Evolutionary conservation across 2,113 vertebrate genomes (phyloP).

Genomic region (Benitochromis conjunctus): DNA sequence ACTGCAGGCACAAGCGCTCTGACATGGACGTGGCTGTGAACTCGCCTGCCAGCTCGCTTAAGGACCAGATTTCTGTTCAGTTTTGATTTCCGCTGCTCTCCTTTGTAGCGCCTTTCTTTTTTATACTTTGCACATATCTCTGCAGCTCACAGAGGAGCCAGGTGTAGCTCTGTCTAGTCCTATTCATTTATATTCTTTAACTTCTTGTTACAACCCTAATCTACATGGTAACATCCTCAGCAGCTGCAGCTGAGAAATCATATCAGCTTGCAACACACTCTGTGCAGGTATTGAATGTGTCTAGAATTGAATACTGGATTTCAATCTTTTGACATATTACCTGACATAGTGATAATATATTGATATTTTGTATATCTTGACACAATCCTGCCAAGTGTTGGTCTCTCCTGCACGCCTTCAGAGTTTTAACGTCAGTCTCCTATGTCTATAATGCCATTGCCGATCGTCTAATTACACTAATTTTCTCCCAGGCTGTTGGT

Average conservation of each 20-base stretch:
- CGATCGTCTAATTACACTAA: constrained; percentile 33
- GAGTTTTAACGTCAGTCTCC: background rate
- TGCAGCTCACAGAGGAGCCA: background rate
- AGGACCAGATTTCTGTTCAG: background rate
- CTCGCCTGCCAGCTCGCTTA: background rate
- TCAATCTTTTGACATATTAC: background rate
- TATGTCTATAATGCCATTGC: background rate
- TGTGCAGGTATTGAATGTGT: background rate
- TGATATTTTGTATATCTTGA: constrained; percentile 12
- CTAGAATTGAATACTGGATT: background rate
- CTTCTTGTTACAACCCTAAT: background rate
- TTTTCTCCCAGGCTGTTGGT: constrained; percentile 5
- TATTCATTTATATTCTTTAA: background rate
- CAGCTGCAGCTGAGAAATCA: background rate
- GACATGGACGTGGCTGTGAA: background rate
- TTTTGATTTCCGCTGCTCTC: background rate
- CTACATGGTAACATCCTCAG: background rate
- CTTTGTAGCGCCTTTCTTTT: background rate
- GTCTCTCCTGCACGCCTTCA: background rate
- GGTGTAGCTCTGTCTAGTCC: background rate
- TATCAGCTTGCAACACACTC: background rate
- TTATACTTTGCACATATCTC: background rate
- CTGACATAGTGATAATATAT: background rate
- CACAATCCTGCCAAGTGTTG: background rate
- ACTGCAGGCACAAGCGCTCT: background rate